These are phyloP conservation scores for Varroa destructor DNA, from an alignment of 1,140 invertebrate species.

Conservation along the genomic window DNA sequence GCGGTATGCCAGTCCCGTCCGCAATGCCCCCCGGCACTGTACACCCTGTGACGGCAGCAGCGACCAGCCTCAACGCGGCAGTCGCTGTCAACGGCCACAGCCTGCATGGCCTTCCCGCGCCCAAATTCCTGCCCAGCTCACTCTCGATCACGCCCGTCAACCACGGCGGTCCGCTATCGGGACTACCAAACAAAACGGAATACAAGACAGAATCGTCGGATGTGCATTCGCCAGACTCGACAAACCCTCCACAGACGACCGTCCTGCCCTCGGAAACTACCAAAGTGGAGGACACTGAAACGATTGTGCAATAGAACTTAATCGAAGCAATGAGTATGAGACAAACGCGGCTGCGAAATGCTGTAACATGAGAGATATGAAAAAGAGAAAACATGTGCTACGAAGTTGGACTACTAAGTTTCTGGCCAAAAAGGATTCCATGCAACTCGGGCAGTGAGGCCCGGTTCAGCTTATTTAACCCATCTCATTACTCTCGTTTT, in stretches of 20 bases:
- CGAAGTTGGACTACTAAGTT: too few species aligned
- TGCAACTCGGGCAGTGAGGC: too few species aligned
- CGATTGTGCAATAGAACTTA: constrained; percentile 18
- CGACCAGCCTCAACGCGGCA: neutral
- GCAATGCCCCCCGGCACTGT: too few species aligned
- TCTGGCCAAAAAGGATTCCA: too few species aligned
- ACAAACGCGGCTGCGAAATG: too few species aligned
- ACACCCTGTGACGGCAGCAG: neutral
- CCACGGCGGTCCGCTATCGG: neutral
- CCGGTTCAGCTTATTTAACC: too few species aligned
- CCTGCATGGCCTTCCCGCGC: too few species aligned
- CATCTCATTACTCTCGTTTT: too few species aligned
- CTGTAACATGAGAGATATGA: too few species aligned
- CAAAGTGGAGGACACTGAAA: constrained; percentile 14
- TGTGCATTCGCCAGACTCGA: constrained; percentile 4
- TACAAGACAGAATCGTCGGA: too few species aligned
- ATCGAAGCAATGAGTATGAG: too few species aligned
- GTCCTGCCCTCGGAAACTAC: constrained; percentile 20
- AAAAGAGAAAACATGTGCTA: too few species aligned
- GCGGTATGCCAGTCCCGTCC: constrained; percentile 5
- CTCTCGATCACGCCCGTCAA: constrained; percentile 20
- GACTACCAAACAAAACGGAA: neutral
- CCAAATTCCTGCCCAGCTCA: constrained; percentile 14
- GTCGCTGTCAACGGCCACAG: neutral
- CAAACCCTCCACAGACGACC: constrained; percentile 1